phyloP scores from a whole-genome alignment of 2,888 invertebrate genomes.

The Teleiodes luculella region DNA sequence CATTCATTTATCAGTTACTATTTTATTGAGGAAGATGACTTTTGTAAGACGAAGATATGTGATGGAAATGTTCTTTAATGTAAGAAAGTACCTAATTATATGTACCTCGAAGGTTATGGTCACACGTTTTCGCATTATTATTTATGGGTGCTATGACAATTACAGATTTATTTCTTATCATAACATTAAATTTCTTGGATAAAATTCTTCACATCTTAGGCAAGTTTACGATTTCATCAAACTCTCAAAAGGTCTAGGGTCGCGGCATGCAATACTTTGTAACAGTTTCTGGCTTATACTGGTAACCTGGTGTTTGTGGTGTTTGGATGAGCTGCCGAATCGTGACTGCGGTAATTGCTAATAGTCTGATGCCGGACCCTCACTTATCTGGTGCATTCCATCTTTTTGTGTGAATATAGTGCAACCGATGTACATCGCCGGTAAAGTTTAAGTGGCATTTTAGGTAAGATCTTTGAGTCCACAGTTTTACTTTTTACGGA shows the following conservation, averaged over 20 bases:
- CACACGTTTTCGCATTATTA: too few species aligned
- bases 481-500: neutral
- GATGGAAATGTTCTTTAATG: too few species aligned
- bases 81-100: too few species aligned
- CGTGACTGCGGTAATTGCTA: slow-evolving; percentile 22
- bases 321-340: slow-evolving; percentile 22
- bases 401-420: slow-evolving; percentile 22
- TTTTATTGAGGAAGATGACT: too few species aligned
- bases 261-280: neutral
- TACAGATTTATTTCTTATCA: too few species aligned
- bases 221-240: neutral
- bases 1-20: too few species aligned
- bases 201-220: neutral
- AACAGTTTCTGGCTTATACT: neutral
- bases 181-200: too few species aligned
- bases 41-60: too few species aligned
- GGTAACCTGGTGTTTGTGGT: slow-evolving; percentile 12
- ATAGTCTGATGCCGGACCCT: slow-evolving; percentile 19
- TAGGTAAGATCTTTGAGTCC: slow-evolving; percentile 7
- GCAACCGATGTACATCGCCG: slow-evolving; percentile 10
- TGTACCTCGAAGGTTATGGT: too few species aligned
- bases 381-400: slow-evolving; percentile 19
- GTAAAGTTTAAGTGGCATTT: slow-evolving; percentile 10
- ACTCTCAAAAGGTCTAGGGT: neutral
- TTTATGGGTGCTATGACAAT: too few species aligned